These are phyloP conservation scores for Notothenia coriiceps DNA, from an alignment of 2,113 vertebrate genomes.

Conservation along the genomic window DNA sequence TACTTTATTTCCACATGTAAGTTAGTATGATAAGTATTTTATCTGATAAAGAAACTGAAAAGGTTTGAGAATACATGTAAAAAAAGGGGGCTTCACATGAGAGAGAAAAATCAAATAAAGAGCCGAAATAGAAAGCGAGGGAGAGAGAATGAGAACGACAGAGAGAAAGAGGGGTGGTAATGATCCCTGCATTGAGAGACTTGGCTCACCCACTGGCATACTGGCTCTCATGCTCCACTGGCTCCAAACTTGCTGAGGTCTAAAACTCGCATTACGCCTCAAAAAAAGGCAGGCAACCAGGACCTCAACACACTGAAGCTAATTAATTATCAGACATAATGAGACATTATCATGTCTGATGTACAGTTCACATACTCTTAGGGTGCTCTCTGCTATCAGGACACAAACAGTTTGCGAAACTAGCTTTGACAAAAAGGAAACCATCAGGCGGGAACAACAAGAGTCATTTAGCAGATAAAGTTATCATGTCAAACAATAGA, in stretches of 20 bases:
- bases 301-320: conserved; percentile 74
- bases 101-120: conserved; percentile 21
- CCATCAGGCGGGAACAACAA: conserved; percentile 9
- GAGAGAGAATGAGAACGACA: conserved; percentile 48
- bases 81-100: conserved; percentile 6
- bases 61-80: background rate
- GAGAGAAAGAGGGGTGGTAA: conserved; percentile 72
- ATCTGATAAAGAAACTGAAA: background rate
- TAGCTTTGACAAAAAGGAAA: conserved; percentile 36
- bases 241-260: conserved; percentile 81
- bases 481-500: conserved; percentile 30
- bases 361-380: conserved; percentile 58
- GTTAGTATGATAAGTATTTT: background rate
- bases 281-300: conserved; percentile 70
- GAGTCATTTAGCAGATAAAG: conserved; percentile 32
- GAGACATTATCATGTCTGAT: conserved; percentile 72
- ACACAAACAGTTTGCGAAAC: conserved; percentile 38
- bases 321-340: conserved; percentile 77
- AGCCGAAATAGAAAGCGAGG: conserved; percentile 21
- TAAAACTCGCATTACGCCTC: conserved; percentile 76
- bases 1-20: conserved; percentile 3
- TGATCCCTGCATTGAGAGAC: conserved; percentile 82
- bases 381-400: conserved; percentile 43
- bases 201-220: conserved; percentile 82
- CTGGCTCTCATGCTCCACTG: conserved; percentile 77